A percentile compares a stretch with the other conserved stretches of the same genome.
phyloP scores from a whole-genome alignment of 2,113 vertebrate species.

The Excalfactoria chinensis region DNA sequence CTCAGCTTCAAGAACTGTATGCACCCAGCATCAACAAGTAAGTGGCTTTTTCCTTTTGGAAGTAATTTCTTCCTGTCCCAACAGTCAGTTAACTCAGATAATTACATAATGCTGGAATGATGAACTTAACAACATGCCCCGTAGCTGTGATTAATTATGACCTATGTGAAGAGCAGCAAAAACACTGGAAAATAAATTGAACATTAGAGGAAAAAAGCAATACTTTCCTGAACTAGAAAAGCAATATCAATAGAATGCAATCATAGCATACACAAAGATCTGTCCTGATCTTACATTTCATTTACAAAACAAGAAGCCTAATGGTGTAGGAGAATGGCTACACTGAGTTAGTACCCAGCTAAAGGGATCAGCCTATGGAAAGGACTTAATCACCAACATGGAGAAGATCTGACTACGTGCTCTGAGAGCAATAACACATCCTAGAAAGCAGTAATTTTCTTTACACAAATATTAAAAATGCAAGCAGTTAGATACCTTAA shows the following conservation, averaged over 20 bases:
- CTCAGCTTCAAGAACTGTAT: neutral
- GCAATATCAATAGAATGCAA: neutral
- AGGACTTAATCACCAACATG: neutral
- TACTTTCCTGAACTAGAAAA: neutral
- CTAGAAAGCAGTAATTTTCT: neutral
- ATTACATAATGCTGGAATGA: neutral
- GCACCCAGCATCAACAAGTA: neutral
- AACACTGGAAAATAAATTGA: neutral
- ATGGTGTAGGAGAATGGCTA: neutral
- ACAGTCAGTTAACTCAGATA: no score
- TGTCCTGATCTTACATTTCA: neutral
- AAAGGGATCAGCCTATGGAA: neutral
- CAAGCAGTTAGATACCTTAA: neutral
- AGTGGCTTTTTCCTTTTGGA: neutral
- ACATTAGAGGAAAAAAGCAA: neutral
- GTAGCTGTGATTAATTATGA: neutral
- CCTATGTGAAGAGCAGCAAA: neutral
- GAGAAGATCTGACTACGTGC: rapidly evolving
- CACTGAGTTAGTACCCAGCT: neutral
- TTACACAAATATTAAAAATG: neutral
- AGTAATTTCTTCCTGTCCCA: neutral
- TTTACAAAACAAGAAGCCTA: neutral
- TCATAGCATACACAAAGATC: neutral
- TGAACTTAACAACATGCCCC: neutral
- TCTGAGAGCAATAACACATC: no score